Base-by-base conservation (phyloP, 2,113 vertebrate species). In the Myotis davidii region DNA sequence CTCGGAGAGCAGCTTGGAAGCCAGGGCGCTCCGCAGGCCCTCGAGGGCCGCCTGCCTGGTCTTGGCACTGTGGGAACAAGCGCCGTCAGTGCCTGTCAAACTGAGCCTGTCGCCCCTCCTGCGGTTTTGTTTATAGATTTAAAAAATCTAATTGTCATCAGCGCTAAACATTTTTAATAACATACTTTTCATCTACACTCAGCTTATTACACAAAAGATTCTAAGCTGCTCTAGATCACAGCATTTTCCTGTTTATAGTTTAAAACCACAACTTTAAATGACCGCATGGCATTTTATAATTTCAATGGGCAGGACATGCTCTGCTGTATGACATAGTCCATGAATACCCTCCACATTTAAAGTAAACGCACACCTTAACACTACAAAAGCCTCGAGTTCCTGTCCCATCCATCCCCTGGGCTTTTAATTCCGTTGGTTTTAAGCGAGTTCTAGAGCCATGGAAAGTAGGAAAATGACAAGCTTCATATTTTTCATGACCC, bases 31-130 rank as follows among this genome's bases (percentile, higher is more conserved):
- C 98, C 99, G 99, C 85, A 99, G 98, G 90, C 99, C 99, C 96
- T 99, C 99, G 96, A 99, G 98, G 83, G 99, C 99, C 90, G 99
- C 98, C 97, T 99, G 99, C 95, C 99, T 99, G 42, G 99, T 99
- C 98, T 99, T 99, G 9, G 99, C 99, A 98, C 99, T 99, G 94
- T 98, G 18, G 97, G 97, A 37, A 95, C 61, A 85, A 92, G 5
- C 9, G n/a, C 25, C 21, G 52, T 32, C 17, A 67, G 39, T 37
- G 37, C 88, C 56, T 67, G 81, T 52, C 34, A 37, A 73, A 74
- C 29, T 27, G 27, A 78, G 37, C 42, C 88, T 39, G 64, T 12
- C 78, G 72, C 34, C 27, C 14, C 59, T 67, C 37, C 78, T 52
- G 34, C 25, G 25, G 6, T n/a, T 21, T 90, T 69, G 37, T 42